Evolutionary conservation across 1,140 invertebrate genomes (phyloP).

Genomic region (Aporrectodea caliginosa): DNA sequence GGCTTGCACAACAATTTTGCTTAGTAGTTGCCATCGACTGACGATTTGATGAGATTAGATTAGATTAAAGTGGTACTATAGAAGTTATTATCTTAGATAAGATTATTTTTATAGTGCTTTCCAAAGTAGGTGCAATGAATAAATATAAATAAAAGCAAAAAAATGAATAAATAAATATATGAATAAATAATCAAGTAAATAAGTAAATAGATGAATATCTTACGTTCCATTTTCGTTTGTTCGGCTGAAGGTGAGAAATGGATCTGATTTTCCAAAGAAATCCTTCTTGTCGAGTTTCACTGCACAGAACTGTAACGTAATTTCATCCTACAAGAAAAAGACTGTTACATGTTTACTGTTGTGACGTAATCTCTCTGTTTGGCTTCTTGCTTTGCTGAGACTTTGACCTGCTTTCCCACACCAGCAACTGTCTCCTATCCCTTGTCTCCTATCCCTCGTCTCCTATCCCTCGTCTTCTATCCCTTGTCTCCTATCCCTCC

Average conservation of each 20-base stretch:
- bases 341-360: too few species aligned
- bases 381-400: too few species aligned
- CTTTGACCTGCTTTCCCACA: too few species aligned
- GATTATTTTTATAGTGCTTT: not conserved
- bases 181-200: not conserved
- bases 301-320: conserved; percentile 56
- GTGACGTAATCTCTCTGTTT: too few species aligned
- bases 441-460: too few species aligned
- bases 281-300: conserved; percentile 60
- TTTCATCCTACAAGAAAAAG: conserved; percentile 48
- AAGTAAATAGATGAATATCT: not conserved
- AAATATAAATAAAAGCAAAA: too few species aligned
- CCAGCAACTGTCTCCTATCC: too few species aligned
- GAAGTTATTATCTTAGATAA: not conserved
- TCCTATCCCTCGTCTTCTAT: too few species aligned
- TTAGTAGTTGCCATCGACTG: not conserved
- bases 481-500: too few species aligned
- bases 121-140: not conserved
- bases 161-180: not conserved
- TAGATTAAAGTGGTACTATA: not conserved
- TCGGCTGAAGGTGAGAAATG: conserved; percentile 59
- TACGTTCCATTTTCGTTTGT: conserved; percentile 57
- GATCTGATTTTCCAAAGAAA: conserved; percentile 61
- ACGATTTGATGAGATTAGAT: not conserved
- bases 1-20: not conserved